A percentile compares a stretch with the other conserved stretches of the same genome.
Conservation (phyloP, 2,888 invertebrate genomes). For the Callimorpha dominula region DNA sequence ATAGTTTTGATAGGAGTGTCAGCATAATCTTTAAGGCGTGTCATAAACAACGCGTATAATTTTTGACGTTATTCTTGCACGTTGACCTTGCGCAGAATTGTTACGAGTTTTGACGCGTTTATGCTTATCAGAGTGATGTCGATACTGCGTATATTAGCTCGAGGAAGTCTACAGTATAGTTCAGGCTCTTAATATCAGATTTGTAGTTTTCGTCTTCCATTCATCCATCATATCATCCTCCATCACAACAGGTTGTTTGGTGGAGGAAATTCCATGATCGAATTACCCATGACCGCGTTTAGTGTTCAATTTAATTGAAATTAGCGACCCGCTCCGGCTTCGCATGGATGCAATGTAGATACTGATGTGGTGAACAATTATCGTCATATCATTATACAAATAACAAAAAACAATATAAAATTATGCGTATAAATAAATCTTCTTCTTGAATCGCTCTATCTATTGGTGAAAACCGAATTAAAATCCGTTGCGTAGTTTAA, state of each 20-base stretch:
- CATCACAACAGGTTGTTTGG: not conserved
- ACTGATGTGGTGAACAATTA: too few relatives aligned
- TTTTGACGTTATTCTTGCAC: slow-evolving; percentile 32
- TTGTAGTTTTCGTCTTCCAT: not conserved
- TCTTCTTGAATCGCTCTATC: too few relatives aligned
- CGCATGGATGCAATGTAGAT: too few relatives aligned
- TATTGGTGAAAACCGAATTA: too few relatives aligned
- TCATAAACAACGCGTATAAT: slow-evolving; percentile 33
- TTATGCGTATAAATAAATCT: too few relatives aligned
- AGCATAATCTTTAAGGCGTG: slow-evolving; percentile 13
- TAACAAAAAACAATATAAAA: too few relatives aligned
- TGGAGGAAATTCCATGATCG: not conserved
- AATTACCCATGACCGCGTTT: not conserved
- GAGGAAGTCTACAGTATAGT: not conserved
- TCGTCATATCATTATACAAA: too few relatives aligned
- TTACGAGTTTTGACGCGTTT: slow-evolving; percentile 28
- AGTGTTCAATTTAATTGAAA: not conserved
- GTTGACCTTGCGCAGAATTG: slow-evolving; percentile 39
- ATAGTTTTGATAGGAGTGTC: not conserved
- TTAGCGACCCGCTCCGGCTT: too few relatives aligned
- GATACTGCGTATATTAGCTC: slow-evolving; percentile 4
- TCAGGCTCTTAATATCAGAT: not conserved
- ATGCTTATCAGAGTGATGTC: slow-evolving; percentile 25
- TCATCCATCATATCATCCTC: too few relatives aligned
- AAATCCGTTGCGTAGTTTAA: too few relatives aligned